Conservation (phyloP, 2,888 invertebrate genomes). For the Agriopis marginaria region DNA sequence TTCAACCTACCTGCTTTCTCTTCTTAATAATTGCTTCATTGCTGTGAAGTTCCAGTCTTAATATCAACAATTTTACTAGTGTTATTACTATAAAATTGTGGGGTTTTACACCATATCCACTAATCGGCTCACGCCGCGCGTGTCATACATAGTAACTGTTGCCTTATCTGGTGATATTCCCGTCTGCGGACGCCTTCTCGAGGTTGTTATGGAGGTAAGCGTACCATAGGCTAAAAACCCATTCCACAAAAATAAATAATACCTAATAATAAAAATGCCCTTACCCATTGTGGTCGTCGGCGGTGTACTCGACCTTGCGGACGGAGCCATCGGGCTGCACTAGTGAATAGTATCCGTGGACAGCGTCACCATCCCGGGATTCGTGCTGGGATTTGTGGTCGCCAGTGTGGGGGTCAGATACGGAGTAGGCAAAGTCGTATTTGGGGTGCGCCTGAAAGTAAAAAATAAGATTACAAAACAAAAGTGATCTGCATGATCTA, state of each 20-base stretch:
- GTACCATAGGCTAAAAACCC: no score
- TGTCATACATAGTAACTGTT: no score
- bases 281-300: conserved; percentile 85
- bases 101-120: no score
- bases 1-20: not conserved
- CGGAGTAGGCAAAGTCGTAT: conserved; percentile 83
- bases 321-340: conserved; percentile 84
- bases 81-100: no score
- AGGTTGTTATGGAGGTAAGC: no score
- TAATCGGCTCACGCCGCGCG: no score
- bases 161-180: no score
- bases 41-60: not conserved
- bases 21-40: conserved; percentile 7
- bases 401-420: conserved; percentile 84
- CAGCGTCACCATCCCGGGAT: conserved; percentile 81
- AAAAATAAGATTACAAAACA: not conserved
- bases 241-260: not conserved
- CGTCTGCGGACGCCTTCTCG: not conserved
- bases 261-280: conserved; percentile 20
- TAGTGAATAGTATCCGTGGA: conserved; percentile 81
- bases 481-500: not conserved
- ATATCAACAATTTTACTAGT: not conserved
- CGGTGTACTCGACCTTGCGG: conserved; percentile 85
- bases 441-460: conserved; percentile 69
- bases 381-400: conserved; percentile 85